A percentile compares a stretch with the other conserved stretches of the same genome.
Conservation (phyloP, 2,113 vertebrate genomes). For the Protobothrops flavoviridis region DNA sequence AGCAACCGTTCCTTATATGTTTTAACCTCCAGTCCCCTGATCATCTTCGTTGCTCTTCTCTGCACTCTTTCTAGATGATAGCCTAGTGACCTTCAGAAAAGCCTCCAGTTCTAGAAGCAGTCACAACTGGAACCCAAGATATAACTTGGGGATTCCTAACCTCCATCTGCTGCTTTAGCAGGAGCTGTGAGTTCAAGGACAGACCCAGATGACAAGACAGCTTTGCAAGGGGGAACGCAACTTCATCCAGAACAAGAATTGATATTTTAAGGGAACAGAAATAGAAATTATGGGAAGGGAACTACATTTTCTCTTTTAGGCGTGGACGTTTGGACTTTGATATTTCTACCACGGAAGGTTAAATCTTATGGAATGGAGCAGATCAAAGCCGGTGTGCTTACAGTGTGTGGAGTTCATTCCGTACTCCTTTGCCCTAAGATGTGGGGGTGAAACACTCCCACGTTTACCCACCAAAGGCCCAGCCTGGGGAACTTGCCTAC, state of each 20-base stretch:
- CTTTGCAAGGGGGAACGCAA: background rate
- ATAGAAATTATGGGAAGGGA: background rate
- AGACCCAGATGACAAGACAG: background rate
- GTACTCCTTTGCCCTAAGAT: background rate
- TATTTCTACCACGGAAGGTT: background rate
- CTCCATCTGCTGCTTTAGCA: background rate
- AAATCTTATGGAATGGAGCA: background rate
- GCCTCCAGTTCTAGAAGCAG: background rate
- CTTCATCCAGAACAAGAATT: background rate
- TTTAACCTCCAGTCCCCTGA: too few relatives aligned
- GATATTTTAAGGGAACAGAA: background rate
- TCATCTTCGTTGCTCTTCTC: too few relatives aligned
- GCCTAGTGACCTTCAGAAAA: background rate
- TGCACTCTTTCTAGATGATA: background rate
- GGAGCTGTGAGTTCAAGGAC: background rate
- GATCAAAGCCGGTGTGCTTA: background rate
- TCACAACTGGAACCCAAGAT: background rate
- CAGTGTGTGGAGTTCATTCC: background rate
- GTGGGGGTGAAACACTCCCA: background rate
- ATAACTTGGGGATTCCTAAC: background rate
- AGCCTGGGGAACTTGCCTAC: background rate
- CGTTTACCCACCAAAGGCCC: background rate
- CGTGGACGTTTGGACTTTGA: background rate
- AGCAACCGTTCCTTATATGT: too few relatives aligned
- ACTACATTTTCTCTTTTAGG: background rate